Percentiles rank a stretch among this genome's conserved stretches.
Conservation (phyloP, 2,888 invertebrate genomes). For the Drosophila anceps region DNA sequence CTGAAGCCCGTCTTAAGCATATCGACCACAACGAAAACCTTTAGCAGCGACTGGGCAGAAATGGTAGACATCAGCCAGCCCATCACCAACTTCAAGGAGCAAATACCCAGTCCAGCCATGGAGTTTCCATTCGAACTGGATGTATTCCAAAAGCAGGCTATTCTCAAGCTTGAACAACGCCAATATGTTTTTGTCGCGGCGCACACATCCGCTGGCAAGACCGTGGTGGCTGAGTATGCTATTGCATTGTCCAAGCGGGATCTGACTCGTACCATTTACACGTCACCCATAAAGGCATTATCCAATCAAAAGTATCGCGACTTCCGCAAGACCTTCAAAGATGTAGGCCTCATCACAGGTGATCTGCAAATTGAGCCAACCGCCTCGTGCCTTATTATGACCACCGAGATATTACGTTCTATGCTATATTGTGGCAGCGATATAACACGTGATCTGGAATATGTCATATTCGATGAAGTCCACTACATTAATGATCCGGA, state of each 20-base stretch:
- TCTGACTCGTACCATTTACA: conserved; percentile 97
- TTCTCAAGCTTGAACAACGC: conserved; percentile 96
- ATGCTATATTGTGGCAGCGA: conserved; percentile 98
- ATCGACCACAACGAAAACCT: conserved; percentile 86
- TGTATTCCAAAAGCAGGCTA: conserved; percentile 98
- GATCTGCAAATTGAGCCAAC: conserved; percentile 98
- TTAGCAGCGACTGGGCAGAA: conserved; percentile 92
- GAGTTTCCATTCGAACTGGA: conserved; percentile 96
- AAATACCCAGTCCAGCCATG: conserved; percentile 93
- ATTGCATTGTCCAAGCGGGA: conserved; percentile 97
- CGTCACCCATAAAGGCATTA: conserved; percentile 99
- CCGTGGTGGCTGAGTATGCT: conserved; percentile 99
- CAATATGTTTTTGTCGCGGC: conserved; percentile 99
- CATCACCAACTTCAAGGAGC: conserved; percentile 92
- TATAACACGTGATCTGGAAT: conserved; percentile 97
- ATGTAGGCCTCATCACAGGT: conserved; percentile 97
- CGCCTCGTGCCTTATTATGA: conserved; percentile 99
- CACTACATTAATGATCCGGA: conserved; percentile 99
- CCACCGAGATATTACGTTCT: conserved; percentile 98
- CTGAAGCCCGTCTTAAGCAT: conserved; percentile 90
- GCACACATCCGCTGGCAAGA: conserved; percentile 99
- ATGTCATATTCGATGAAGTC: conserved; percentile 99
- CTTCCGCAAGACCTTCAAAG: conserved; percentile 96
- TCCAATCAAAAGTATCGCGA: conserved; percentile 99
- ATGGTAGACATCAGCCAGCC: conserved; percentile 93